phyloP scores from a whole-genome alignment of 1,140 invertebrate genomes.

The Charaxes varanes region DNA sequence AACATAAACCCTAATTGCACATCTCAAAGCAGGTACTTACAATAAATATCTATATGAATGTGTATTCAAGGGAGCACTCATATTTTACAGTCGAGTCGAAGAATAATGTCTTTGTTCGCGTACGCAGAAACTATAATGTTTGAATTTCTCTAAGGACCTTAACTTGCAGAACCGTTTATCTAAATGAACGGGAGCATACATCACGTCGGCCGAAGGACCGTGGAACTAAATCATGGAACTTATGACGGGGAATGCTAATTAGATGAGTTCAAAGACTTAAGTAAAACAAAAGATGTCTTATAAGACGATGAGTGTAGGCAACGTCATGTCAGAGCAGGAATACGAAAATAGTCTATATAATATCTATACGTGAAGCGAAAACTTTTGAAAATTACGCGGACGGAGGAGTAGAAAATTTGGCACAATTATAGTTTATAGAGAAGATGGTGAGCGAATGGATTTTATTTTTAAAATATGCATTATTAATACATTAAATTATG shows the following conservation, averaged over 20 bases:
- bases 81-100: conserved; percentile 1
- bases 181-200: conserved; percentile 5
- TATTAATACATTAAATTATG: no score
- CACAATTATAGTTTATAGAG: no score
- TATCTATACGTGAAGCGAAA: no score
- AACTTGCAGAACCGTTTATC: conserved; percentile 2
- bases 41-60: no score
- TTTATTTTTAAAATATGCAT: no score
- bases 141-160: conserved; percentile 7
- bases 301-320: background rate
- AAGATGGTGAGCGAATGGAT: no score
- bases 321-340: no score
- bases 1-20: no score
- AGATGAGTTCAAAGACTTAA: conserved; percentile 6
- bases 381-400: no score
- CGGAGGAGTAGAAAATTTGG: no score
- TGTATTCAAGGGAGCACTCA: background rate
- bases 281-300: background rate
- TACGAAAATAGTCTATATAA: no score
- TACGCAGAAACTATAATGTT: conserved; percentile 5
- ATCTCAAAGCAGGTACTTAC: no score
- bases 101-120: conserved; percentile 3
- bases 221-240: conserved; percentile 7
- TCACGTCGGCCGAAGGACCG: conserved; percentile 2
- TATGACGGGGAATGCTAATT: conserved; percentile 7